Evolutionary conservation across 2,113 vertebrate genomes (phyloP).

Genomic region (Progne subis): DNA sequence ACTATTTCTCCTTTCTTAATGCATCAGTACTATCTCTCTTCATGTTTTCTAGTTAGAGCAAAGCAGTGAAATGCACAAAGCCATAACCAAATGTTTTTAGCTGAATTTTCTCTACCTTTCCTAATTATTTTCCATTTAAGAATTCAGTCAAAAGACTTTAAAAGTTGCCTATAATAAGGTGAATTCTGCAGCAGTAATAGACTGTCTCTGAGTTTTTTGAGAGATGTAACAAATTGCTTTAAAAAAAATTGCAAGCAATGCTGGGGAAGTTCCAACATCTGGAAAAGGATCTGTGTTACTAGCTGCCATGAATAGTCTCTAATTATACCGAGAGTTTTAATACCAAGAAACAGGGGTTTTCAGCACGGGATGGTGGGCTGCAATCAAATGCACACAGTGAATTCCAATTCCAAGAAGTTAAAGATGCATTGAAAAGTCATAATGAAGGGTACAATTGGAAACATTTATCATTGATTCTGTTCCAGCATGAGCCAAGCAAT

Average conservation of each 20-base stretch:
- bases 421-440: slow-evolving; percentile 44
- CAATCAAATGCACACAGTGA: slow-evolving; percentile 10
- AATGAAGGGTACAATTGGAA: slow-evolving; percentile 32
- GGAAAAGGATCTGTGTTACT: not conserved
- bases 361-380: not conserved
- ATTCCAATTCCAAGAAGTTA: slow-evolving; percentile 18
- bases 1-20: not conserved
- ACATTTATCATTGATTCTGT: slow-evolving; percentile 20
- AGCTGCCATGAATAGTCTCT: slow-evolving; percentile 28
- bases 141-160: not conserved
- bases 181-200: not conserved
- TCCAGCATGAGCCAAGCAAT: slow-evolving; percentile 27
- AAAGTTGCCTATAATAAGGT: not conserved
- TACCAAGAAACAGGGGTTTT: not conserved
- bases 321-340: not conserved
- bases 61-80: not conserved
- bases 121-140: slow-evolving; percentile 38
- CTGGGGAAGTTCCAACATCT: not conserved
- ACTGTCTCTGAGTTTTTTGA: not conserved
- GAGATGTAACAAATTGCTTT: not conserved
- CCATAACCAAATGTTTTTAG: not conserved
- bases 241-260: not conserved
- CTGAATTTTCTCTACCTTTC: not conserved
- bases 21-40: not conserved
- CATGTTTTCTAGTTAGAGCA: not conserved